Conservation (phyloP, 2,113 vertebrate species). For the Thalassarche chlororhynchos region DNA sequence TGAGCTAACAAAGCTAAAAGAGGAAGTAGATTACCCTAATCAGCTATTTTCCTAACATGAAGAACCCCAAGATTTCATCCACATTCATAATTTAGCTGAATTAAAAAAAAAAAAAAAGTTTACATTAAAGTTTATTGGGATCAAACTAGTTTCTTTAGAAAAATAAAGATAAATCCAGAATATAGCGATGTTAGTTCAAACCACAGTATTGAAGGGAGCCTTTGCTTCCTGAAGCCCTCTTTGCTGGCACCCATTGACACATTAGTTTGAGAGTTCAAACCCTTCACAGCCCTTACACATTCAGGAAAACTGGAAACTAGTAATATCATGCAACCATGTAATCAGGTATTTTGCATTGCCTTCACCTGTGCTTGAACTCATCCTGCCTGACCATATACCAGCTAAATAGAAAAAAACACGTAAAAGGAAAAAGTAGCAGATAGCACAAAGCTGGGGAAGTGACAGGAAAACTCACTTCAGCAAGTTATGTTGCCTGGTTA, state of each 20-base stretch:
- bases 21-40: neutral
- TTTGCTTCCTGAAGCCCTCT: neutral
- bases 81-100: neutral
- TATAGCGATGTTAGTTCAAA: neutral
- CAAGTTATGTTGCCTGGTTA: neutral
- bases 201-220: neutral
- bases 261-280: neutral
- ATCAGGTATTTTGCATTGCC: neutral
- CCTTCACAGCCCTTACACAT: neutral
- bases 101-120: neutral
- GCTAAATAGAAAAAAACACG: neutral
- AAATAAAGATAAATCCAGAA: neutral
- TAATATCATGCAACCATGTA: neutral
- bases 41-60: neutral
- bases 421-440: neutral
- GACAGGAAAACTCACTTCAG: neutral
- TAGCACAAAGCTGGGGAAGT: neutral
- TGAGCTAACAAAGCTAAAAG: neutral
- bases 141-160: neutral
- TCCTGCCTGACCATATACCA: neutral
- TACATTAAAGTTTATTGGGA: neutral
- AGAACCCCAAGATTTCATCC: neutral
- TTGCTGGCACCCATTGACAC: neutral
- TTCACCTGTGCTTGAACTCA: neutral
- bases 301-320: neutral